Evolutionary conservation across 2,113 vertebrate species (phyloP).

Genomic region (Ranitomeya imitator): DNA sequence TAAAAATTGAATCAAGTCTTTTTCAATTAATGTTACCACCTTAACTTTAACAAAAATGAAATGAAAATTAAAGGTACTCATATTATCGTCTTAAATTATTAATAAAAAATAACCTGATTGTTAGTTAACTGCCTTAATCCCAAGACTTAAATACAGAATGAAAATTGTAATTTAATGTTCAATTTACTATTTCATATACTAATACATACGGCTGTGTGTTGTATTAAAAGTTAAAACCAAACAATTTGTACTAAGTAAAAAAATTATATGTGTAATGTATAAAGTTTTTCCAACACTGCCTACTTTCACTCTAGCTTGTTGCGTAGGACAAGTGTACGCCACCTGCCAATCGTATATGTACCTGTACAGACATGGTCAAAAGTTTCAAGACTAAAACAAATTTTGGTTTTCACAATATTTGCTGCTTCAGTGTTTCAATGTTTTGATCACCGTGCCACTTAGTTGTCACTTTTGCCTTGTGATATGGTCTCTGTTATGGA

Average conservation of each 20-base stretch:
- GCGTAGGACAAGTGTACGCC: too few relatives aligned
- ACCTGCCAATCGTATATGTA: too few relatives aligned
- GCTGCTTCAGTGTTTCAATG: too few relatives aligned
- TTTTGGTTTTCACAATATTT: too few relatives aligned
- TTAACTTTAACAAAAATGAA: background rate
- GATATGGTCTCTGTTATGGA: too few relatives aligned
- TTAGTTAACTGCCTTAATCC: background rate
- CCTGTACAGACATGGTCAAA: too few relatives aligned
- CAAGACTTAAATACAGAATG: too few relatives aligned
- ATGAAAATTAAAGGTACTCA: background rate
- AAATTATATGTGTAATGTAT: background rate
- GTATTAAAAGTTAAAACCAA: background rate
- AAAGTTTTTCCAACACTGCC: background rate
- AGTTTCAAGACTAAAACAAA: too few relatives aligned
- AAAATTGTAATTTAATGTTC: background rate
- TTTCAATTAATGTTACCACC: background rate
- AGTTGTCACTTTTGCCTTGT: too few relatives aligned
- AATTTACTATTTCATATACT: background rate
- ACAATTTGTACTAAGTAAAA: background rate
- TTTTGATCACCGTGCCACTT: too few relatives aligned
- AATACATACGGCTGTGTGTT: background rate
- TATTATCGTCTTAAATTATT: background rate
- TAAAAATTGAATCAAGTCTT: background rate
- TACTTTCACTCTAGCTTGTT: too few relatives aligned
- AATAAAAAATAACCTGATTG: background rate